phyloP scores from a whole-genome alignment of 2,797 vertebrate species.

The Harpagifer antarcticus region DNA sequence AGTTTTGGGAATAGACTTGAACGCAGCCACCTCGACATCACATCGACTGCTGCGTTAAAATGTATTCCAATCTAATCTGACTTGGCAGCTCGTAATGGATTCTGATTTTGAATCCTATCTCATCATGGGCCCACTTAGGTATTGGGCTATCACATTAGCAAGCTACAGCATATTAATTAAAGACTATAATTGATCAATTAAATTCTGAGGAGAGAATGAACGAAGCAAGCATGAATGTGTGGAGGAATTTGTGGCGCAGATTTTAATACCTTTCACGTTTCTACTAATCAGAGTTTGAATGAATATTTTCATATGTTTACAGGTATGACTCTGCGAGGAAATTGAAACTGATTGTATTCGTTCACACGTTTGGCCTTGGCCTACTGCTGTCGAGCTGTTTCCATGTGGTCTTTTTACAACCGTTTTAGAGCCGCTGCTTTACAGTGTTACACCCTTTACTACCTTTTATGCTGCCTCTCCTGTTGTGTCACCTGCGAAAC shows the following conservation, averaged over 20 bases:
- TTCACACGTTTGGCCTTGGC: neutral
- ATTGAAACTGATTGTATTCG: slow-evolving; percentile 7
- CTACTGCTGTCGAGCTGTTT: slow-evolving; percentile 39
- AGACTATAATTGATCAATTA: slow-evolving; percentile 55
- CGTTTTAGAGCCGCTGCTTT: slow-evolving; percentile 56
- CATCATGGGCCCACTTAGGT: slow-evolving; percentile 43
- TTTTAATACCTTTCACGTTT: slow-evolving; percentile 4
- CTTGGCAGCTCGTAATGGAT: slow-evolving; percentile 59
- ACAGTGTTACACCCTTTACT: slow-evolving; percentile 46
- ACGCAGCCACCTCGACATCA: slow-evolving; percentile 5
- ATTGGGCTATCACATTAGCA: slow-evolving; percentile 34
- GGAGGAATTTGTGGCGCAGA: neutral
- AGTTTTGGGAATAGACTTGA: slow-evolving; percentile 29
- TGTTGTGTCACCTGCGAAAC: slow-evolving; percentile 48
- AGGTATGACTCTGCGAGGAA: neutral
- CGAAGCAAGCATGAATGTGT: slow-evolving; percentile 20
- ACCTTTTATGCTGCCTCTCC: slow-evolving; percentile 24
- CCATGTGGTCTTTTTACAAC: slow-evolving; percentile 48
- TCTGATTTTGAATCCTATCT: slow-evolving; percentile 58
- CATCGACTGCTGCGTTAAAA: slow-evolving; percentile 37
- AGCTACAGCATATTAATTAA: slow-evolving; percentile 54
- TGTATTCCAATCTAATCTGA: slow-evolving; percentile 52
- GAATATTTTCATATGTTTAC: slow-evolving; percentile 13
- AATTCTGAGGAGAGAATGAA: slow-evolving; percentile 18
- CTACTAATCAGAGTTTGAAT: neutral